Evolutionary conservation across 2,797 vertebrate genomes (phyloP).

Genomic region (Vespertilio murinus): DNA sequence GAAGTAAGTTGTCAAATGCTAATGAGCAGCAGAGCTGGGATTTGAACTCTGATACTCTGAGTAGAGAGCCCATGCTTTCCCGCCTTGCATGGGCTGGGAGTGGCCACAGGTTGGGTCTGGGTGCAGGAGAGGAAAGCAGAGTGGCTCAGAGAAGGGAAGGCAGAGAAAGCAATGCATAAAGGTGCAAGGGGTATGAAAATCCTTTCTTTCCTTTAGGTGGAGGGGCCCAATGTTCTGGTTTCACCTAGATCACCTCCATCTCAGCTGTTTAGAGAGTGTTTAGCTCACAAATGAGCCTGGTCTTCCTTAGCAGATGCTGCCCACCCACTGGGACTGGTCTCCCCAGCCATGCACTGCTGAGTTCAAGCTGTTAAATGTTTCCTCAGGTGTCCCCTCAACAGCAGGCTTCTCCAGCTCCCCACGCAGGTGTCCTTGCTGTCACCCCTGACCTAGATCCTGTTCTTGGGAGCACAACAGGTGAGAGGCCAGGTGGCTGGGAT

Average conservation of each 20-base stretch:
- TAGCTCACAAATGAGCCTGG: not conserved
- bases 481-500: not conserved
- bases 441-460: not conserved
- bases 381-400: not conserved
- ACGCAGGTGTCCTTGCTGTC: not conserved
- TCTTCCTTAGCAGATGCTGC: not conserved
- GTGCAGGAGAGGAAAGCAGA: not conserved
- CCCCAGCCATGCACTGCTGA: not conserved
- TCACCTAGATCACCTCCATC: not conserved
- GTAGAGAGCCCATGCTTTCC: not conserved
- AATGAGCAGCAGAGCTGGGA: not conserved
- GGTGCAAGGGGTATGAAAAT: not conserved
- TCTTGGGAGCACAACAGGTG: not conserved
- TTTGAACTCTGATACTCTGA: not conserved
- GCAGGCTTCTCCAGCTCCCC: not conserved
- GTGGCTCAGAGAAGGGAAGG: not conserved
- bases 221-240: not conserved
- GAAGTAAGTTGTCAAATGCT: not conserved
- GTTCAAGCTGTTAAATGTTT: not conserved
- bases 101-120: not conserved
- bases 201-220: not conserved
- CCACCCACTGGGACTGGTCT: not conserved
- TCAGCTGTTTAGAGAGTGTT: constrained; percentile 41
- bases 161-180: not conserved
- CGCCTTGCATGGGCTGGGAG: not conserved